Conservation (phyloP, 2,113 vertebrate genomes). For the Labeo catla region DNA sequence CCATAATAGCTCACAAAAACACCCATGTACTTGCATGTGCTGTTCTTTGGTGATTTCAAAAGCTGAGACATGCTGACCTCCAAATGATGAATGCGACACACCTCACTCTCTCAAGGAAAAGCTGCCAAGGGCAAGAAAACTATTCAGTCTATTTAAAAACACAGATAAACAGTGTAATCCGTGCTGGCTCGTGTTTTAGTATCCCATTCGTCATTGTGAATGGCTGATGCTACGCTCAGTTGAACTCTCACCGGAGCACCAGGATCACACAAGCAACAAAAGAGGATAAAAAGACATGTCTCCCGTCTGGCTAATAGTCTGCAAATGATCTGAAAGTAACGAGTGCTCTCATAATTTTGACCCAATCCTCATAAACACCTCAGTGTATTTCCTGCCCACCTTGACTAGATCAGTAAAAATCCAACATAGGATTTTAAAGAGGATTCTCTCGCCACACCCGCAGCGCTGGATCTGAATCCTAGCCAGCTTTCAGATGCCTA, state of each 20-base stretch:
- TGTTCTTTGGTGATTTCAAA: constrained; percentile 5
- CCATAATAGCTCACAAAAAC: background rate
- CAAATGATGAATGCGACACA: constrained; percentile 24
- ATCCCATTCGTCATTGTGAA: constrained; percentile 19
- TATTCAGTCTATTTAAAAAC: constrained; percentile 43
- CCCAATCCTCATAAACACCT: constrained; percentile 76
- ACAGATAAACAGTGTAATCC: constrained; percentile 28
- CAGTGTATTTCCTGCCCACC: constrained; percentile 76
- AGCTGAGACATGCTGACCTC: constrained; percentile 23
- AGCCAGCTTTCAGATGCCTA: background rate
- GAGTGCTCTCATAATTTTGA: constrained; percentile 67
- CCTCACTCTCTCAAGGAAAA: constrained; percentile 32
- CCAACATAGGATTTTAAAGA: constrained; percentile 36
- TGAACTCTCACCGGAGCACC: background rate
- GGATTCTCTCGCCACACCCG: constrained; percentile 26
- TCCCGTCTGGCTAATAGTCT: constrained; percentile 42
- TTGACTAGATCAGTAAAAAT: constrained; percentile 71
- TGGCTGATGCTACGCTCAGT: constrained; percentile 14
- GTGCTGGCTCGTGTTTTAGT: constrained; percentile 17
- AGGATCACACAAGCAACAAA: background rate
- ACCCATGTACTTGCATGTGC: background rate
- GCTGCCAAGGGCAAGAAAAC: constrained; percentile 39
- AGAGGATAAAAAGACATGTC: background rate
- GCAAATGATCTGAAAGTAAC: constrained; percentile 57
- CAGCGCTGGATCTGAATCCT: background rate